These are phyloP conservation scores for Myioborus miniatus DNA, from an alignment of 2,797 vertebrate genomes.

Conservation along the genomic window DNA sequence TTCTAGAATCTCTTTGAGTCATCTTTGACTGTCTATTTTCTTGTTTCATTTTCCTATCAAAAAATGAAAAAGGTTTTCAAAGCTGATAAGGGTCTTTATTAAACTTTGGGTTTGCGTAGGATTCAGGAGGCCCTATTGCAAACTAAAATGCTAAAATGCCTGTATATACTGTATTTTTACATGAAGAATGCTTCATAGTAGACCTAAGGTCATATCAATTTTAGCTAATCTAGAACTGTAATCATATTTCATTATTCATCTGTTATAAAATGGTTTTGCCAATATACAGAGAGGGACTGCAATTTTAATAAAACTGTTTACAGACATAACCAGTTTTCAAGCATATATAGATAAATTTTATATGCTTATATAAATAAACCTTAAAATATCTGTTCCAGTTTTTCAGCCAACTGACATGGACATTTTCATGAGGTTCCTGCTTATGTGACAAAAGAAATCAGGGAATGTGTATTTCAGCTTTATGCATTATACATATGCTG, in stretches of 20 bases:
- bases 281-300: not conserved
- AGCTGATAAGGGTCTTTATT: not conserved
- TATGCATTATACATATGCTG: not conserved
- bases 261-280: not conserved
- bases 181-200: not conserved
- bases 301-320: not conserved
- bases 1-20: not conserved
- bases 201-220: not conserved
- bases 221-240: not conserved
- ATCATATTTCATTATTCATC: not conserved
- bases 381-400: not conserved
- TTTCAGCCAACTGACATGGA: not conserved
- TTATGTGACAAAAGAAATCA: not conserved
- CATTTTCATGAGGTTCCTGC: not conserved
- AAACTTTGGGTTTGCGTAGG: not conserved
- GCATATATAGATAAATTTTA: not conserved
- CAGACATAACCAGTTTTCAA: not conserved
- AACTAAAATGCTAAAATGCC: not conserved
- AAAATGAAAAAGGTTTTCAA: not conserved
- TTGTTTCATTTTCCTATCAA: not conserved
- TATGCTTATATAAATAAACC: not conserved
- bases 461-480: not conserved
- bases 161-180: not conserved
- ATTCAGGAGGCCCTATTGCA: not conserved
- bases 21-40: not conserved